Conservation (phyloP, 1,140 invertebrate species). For the Phenacoccus solenopsis region DNA sequence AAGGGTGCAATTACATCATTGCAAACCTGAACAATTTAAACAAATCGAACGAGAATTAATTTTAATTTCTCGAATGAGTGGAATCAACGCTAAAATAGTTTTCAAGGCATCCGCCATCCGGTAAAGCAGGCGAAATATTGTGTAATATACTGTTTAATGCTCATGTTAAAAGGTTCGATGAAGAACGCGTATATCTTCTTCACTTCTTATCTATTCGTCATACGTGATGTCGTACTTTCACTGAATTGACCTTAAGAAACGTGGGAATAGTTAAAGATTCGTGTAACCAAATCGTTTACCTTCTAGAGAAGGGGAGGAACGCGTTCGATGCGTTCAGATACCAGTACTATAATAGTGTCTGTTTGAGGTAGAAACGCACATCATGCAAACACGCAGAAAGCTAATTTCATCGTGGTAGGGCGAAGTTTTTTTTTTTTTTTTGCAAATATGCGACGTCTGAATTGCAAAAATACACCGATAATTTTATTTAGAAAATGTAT, state of each 20-base stretch:
- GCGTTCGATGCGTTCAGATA: background rate
- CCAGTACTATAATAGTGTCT: too few species aligned
- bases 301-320: background rate
- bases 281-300: background rate
- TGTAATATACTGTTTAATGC: background rate
- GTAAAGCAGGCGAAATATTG: background rate
- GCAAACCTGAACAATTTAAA: too few species aligned
- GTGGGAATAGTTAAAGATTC: background rate
- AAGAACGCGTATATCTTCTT: background rate
- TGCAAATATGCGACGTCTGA: too few species aligned
- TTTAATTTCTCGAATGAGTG: background rate
- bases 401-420: too few species aligned
- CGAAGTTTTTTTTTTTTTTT: too few species aligned
- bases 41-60: background rate
- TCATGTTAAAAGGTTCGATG: background rate
- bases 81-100: background rate
- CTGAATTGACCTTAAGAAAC: conserved; percentile 1
- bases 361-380: too few species aligned
- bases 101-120: background rate
- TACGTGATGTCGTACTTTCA: conserved; percentile 1
- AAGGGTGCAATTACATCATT: too few species aligned
- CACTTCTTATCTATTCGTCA: background rate
- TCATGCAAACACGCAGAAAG: too few species aligned
- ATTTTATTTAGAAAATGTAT: too few species aligned
- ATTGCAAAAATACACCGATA: too few species aligned